Percentiles rank a stretch among this genome's conserved stretches.
Conservation (phyloP, 2,888 invertebrate species). For the Pachliopta kotzebuea region DNA sequence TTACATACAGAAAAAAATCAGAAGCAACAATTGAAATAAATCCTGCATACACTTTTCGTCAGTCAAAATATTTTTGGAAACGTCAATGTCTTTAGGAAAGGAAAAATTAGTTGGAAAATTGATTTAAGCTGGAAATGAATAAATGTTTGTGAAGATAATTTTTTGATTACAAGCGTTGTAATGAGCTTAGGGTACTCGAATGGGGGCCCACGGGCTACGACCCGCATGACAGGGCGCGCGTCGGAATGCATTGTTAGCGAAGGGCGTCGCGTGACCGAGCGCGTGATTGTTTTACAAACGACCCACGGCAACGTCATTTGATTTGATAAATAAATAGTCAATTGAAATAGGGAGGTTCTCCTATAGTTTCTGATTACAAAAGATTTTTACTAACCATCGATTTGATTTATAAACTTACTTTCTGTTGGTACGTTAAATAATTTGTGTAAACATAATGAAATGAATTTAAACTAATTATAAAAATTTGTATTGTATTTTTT, state of each 20-base stretch:
- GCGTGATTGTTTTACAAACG: slow-evolving; percentile 34
- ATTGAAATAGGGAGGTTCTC: slow-evolving; percentile 1
- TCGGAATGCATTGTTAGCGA: slow-evolving; percentile 40
- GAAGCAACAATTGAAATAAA: no score
- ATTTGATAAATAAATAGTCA: slow-evolving; percentile 21
- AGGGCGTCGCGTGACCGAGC: slow-evolving; percentile 36
- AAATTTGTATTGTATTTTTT: no score
- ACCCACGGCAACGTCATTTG: slow-evolving; percentile 8
- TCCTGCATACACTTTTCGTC: no score
- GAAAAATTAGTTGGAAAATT: background rate
- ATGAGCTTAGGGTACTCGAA: slow-evolving; percentile 6
- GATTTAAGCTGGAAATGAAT: no score
- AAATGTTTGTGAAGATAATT: background rate
- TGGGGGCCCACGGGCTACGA: slow-evolving; percentile 7
- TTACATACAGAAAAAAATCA: no score
- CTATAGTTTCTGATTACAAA: no score
- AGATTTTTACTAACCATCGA: background rate
- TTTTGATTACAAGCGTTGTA: background rate
- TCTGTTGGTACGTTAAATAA: background rate
- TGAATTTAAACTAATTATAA: no score
- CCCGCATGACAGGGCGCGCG: slow-evolving; percentile 27
- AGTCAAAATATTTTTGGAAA: no score
- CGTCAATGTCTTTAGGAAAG: no score
- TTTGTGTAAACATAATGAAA: no score
- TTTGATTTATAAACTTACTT: background rate